These are phyloP conservation scores for Petrocephalus zakoni DNA, from an alignment of 2,113 vertebrate species.

Conservation along the genomic window DNA sequence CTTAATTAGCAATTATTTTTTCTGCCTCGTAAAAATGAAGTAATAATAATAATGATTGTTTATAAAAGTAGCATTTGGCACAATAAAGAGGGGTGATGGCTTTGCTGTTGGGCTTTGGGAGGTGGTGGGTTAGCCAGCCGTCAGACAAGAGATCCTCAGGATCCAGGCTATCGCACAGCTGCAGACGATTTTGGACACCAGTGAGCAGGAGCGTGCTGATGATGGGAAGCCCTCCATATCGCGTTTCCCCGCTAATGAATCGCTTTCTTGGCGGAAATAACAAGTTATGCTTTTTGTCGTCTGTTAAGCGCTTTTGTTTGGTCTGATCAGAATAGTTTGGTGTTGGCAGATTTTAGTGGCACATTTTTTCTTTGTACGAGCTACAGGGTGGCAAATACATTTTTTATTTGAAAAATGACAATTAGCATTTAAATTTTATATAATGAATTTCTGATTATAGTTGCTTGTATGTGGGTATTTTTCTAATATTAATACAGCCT, in stretches of 20 bases:
- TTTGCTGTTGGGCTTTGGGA: not conserved
- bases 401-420: not conserved
- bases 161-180: not conserved
- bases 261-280: not conserved
- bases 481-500: not conserved
- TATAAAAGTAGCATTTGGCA: not conserved
- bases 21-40: not conserved
- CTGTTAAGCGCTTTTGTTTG: not conserved
- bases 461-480: not conserved
- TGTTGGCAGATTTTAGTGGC: not conserved
- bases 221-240: not conserved
- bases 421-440: not conserved
- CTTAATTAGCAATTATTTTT: not conserved
- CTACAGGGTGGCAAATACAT: not conserved
- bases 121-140: not conserved
- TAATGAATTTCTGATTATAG: not conserved
- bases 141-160: not conserved
- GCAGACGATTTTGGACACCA: not conserved
- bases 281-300: not conserved
- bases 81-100: not conserved
- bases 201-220: not conserved
- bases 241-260: not conserved
- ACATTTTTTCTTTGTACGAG: not conserved
- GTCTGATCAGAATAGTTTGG: not conserved
- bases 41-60: not conserved